Evolutionary conservation across 2,113 vertebrate genomes (phyloP).

Genomic region (Melospiza georgiana): DNA sequence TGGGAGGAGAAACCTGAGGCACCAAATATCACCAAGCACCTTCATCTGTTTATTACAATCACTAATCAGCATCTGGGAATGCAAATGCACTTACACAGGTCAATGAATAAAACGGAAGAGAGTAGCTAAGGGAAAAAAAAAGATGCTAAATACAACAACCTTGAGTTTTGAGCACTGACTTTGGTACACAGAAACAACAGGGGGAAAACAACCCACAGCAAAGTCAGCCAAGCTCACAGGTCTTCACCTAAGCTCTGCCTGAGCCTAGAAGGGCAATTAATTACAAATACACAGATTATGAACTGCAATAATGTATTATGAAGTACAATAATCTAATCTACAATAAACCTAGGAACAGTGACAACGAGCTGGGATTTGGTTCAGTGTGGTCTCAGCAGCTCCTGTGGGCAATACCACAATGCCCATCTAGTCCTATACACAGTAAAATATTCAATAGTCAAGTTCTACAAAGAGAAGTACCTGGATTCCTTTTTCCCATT

Average conservation of each 20-base stretch:
- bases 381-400: neutral
- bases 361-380: neutral
- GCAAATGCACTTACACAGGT: neutral
- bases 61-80: neutral
- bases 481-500: neutral
- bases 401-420: neutral
- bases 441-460: neutral
- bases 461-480: neutral
- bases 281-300: neutral
- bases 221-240: neutral
- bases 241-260: neutral
- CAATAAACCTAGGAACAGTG: neutral
- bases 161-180: neutral
- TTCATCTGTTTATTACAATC: neutral
- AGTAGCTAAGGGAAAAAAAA: accelerated
- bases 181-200: neutral
- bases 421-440: accelerated
- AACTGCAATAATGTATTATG: neutral
- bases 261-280: neutral
- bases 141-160: neutral
- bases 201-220: accelerated
- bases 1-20: neutral
- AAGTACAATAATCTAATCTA: neutral
- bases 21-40: neutral
- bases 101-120: neutral